A percentile compares a stretch with the other conserved stretches of the same genome.
phyloP scores from a whole-genome alignment of 2,888 invertebrate species.

The Gonocerus acuteangulatus region DNA sequence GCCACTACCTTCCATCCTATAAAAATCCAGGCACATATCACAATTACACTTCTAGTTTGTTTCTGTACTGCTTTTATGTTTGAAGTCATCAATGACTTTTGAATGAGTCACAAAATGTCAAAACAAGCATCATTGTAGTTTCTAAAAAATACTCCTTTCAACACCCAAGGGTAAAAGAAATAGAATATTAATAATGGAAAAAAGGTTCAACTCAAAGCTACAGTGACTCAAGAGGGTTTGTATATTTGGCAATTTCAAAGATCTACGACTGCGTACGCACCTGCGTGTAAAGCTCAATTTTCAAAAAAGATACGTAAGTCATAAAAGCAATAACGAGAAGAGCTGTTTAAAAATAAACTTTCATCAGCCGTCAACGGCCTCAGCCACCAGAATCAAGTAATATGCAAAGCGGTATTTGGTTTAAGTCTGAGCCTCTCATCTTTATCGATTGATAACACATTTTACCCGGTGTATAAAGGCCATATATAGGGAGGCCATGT shows the following conservation, averaged over 20 bases:
- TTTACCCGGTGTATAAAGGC: slow-evolving; percentile 11
- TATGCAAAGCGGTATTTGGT: slow-evolving; percentile 9
- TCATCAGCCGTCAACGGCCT: background rate
- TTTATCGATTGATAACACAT: slow-evolving; percentile 28
- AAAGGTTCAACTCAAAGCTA: no score
- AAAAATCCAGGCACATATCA: slow-evolving; percentile 4
- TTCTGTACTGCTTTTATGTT: no score
- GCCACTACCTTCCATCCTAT: slow-evolving; percentile 21
- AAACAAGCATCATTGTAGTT: background rate
- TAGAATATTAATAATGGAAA: background rate
- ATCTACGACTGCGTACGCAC: slow-evolving; percentile 90
- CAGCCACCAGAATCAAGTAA: slow-evolving; percentile 24
- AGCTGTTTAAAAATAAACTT: slow-evolving; percentile 8
- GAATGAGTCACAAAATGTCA: no score
- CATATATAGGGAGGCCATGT: slow-evolving; percentile 23
- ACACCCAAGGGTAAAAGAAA: background rate
- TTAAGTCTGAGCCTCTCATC: slow-evolving; percentile 16
- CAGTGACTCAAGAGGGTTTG: background rate
- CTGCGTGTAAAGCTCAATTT: slow-evolving; percentile 56
- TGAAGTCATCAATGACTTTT: no score
- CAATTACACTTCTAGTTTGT: background rate
- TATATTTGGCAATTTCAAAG: slow-evolving; percentile 20
- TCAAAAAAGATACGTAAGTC: slow-evolving; percentile 18
- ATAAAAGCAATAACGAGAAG: background rate
- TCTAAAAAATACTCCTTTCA: background rate